Evolutionary conservation across 2,113 vertebrate genomes (phyloP).

Genomic region (Eupsittula cactorum): DNA sequence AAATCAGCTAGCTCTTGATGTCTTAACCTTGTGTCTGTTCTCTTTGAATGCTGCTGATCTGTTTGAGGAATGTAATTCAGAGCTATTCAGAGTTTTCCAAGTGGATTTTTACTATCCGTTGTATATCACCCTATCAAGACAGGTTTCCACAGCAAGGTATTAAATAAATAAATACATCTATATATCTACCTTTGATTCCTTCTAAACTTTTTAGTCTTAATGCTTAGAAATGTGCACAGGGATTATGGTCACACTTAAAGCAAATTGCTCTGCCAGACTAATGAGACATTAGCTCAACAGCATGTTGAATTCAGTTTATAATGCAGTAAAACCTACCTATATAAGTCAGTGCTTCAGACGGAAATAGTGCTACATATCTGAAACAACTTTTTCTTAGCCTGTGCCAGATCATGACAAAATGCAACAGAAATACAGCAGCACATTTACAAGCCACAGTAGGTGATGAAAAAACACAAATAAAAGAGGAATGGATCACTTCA

Average conservation of each 20-base stretch:
- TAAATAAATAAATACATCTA: background rate
- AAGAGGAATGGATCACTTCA: background rate
- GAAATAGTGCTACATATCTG: background rate
- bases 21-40: background rate
- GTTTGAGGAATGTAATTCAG: background rate
- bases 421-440: background rate
- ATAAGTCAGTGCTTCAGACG: background rate
- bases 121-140: background rate
- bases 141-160: background rate
- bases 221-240: background rate
- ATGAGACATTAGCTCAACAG: constrained; percentile 11
- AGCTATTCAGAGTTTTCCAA: background rate
- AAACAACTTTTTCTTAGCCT: background rate
- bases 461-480: background rate
- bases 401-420: background rate
- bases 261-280: background rate
- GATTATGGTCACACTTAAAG: background rate
- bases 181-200: background rate
- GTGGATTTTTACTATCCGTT: background rate
- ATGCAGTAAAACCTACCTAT: background rate
- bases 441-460: background rate
- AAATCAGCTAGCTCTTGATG: background rate
- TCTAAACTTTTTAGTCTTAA: background rate
- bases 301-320: constrained; percentile 4
- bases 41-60: background rate